Evolutionary conservation across 2,888 invertebrate species (phyloP).

Genomic region (Ornithoptera priamus): DNA sequence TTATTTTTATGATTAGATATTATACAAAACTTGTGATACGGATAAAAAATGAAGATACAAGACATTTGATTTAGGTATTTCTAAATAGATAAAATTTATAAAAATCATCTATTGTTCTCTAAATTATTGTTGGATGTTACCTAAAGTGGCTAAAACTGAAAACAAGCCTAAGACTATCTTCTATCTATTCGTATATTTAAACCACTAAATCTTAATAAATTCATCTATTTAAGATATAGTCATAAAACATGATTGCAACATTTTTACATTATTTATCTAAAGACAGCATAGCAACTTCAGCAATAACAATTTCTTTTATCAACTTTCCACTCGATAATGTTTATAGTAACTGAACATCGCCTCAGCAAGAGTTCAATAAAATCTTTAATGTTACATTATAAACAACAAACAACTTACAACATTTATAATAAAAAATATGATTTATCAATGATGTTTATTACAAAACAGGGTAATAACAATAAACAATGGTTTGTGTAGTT

Average conservation of each 20-base stretch:
- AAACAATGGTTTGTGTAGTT: no score
- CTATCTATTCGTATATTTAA: background rate
- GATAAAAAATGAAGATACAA: no score
- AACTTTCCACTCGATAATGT: background rate
- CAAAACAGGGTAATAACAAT: background rate
- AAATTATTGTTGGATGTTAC: background rate
- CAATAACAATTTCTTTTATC: background rate
- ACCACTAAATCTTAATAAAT: background rate
- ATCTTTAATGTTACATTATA: background rate
- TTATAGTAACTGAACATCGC: background rate
- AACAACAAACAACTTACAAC: background rate
- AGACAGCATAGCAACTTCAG: background rate
- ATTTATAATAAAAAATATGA: background rate
- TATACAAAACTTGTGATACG: no score
- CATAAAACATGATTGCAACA: background rate
- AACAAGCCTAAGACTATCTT: background rate
- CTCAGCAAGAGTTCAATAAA: background rate
- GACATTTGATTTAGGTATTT: no score
- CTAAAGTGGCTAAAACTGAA: background rate
- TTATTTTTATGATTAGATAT: no score
- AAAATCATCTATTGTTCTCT: no score
- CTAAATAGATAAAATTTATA: no score
- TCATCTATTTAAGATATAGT: background rate
- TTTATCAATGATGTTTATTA: background rate
- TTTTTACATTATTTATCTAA: background rate